Conservation (phyloP, 2,888 invertebrate genomes). For the Doris montereyensis region DNA sequence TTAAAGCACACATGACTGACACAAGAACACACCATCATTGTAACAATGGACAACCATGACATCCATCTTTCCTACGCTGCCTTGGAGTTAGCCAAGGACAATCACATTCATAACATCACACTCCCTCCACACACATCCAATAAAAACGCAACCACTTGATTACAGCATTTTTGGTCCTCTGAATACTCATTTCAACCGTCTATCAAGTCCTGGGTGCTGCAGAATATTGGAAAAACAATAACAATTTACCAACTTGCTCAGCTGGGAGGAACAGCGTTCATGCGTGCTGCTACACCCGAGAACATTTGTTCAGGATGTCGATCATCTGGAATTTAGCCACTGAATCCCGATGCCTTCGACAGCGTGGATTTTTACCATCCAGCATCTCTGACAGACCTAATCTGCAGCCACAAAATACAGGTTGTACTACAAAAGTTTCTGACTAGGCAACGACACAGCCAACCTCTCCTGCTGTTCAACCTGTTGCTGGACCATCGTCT, state of each 20-base stretch:
- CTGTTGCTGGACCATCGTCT: too few relatives aligned
- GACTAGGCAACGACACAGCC: too few relatives aligned
- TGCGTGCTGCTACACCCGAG: conserved; percentile 3
- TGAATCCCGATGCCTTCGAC: conserved; percentile 16
- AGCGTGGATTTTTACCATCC: too few relatives aligned
- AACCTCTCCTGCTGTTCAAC: too few relatives aligned
- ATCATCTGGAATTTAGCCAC: conserved; percentile 27
- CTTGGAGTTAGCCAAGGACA: conserved; percentile 10
- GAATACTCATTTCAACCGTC: conserved; percentile 1
- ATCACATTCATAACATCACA: conserved; percentile 21
- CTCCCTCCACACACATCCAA: conserved; percentile 39
- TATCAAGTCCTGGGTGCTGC: conserved; percentile 6
- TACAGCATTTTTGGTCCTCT: conserved; percentile 34
- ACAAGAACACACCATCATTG: conserved; percentile 26
- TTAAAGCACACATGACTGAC: not conserved
- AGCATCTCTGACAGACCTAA: too few relatives aligned
- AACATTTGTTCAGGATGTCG: conserved; percentile 34
- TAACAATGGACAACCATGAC: conserved; percentile 23
- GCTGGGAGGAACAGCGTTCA: conserved; percentile 5
- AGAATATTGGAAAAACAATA: conserved; percentile 31
- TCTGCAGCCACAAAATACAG: too few relatives aligned
- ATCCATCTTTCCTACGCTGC: conserved; percentile 5
- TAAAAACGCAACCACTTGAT: conserved; percentile 41
- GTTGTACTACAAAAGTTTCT: too few relatives aligned
- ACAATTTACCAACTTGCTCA: conserved; percentile 29